phyloP scores from a whole-genome alignment of 1,140 invertebrate species.

The Aphaenogaster rudis region DNA sequence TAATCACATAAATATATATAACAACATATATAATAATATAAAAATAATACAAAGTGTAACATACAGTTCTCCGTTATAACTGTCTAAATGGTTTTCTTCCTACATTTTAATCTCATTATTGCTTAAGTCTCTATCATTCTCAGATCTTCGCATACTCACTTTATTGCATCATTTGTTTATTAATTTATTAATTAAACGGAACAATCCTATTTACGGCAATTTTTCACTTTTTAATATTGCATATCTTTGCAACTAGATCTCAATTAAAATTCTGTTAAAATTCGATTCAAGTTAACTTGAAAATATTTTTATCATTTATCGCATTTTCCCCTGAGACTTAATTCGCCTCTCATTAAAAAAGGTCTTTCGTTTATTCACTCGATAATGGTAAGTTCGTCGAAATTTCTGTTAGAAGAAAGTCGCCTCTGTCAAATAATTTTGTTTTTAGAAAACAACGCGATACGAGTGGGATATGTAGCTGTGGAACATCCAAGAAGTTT shows the following conservation, averaged over 20 bases:
- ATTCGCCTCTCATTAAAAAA: neutral
- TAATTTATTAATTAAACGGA: neutral
- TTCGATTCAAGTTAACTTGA: neutral
- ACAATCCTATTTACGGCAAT: neutral
- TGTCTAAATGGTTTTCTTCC: neutral
- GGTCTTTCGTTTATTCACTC: neutral
- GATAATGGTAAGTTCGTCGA: neutral
- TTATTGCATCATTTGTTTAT: neutral
- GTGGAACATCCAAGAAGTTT: neutral
- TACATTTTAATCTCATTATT: conserved; percentile 1
- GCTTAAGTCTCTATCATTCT: conserved; percentile 26
- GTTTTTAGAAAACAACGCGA: neutral
- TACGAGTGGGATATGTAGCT: neutral
- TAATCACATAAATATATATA: conserved; percentile 44
- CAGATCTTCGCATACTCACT: neutral
- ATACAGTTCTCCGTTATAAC: neutral
- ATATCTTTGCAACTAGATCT: neutral
- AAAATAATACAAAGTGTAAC: conserved; percentile 24
- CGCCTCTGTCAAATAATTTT: neutral
- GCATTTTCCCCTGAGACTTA: neutral
- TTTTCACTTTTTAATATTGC: conserved; percentile 4
- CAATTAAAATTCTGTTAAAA: conserved; percentile 13
- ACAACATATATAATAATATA: conserved; percentile 36
- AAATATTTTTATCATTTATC: neutral
- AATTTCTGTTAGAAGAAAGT: neutral